A percentile compares a stretch with the other conserved stretches of the same genome.
phyloP scores from a whole-genome alignment of 2,888 invertebrate genomes.

The Chrysina gloriosa region DNA sequence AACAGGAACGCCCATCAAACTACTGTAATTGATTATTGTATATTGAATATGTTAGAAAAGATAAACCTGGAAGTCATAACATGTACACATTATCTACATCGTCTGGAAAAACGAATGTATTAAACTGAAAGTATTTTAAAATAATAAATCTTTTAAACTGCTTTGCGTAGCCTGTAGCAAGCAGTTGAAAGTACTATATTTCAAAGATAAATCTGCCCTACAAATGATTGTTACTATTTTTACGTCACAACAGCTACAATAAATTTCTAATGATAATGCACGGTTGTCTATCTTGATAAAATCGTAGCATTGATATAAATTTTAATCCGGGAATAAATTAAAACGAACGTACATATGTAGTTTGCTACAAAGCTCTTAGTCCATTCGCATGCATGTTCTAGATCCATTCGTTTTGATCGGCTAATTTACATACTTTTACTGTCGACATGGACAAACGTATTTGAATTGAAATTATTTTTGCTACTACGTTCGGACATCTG shows the following conservation, averaged over 20 bases:
- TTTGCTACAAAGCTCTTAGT: neutral
- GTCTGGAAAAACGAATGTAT: neutral
- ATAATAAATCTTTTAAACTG: neutral
- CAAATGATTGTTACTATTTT: neutral
- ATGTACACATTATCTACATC: too few relatives aligned
- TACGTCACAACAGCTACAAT: neutral
- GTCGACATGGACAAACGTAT: conserved; percentile 20
- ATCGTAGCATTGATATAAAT: conserved; percentile 3
- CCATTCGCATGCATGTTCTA: conserved; percentile 11
- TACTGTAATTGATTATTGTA: too few relatives aligned
- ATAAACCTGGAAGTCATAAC: too few relatives aligned
- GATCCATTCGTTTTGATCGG: conserved; percentile 19
- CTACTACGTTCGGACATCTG: neutral
- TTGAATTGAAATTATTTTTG: conserved; percentile 18
- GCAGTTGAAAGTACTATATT: neutral
- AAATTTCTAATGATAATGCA: conserved; percentile 10
- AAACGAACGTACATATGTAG: neutral
- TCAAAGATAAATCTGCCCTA: neutral
- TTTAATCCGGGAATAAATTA: conserved; percentile 11
- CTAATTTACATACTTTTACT: conserved; percentile 23
- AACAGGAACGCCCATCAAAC: too few relatives aligned
- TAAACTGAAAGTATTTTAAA: neutral
- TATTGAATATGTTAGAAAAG: too few relatives aligned
- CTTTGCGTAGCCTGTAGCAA: neutral
- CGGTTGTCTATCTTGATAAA: conserved; percentile 6